Base-by-base conservation (phyloP, 2,797 vertebrate genomes). In the Apodemus agrarius region DNA sequence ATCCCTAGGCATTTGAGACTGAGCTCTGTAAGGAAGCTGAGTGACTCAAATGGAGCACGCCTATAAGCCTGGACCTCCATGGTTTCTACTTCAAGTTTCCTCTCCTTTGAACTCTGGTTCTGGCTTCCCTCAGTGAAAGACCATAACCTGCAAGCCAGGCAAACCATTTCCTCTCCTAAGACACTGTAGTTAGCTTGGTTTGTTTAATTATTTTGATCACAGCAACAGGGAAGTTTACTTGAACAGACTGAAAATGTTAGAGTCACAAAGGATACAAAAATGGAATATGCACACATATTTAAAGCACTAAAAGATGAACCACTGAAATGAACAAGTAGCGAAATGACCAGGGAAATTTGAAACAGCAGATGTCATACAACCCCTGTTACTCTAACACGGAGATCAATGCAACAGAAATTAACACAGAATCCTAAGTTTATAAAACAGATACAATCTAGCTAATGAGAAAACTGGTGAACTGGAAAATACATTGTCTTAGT, bases 391-490 rank as follows among this genome's bases (percentile, higher is more conserved):
- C 63, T 63, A 37, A 76, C 95, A 72, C 69, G 16, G 49, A 61
- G 78, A 76, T n/a, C 7, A 13, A 13, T 46, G 1, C 82, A 19
- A 37, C 9, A 14, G 52, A 94, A 86, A 46, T 37, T 21, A 85
- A 72, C 22, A 37, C 2, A 22, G 49, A 54, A 72, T 37, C 4
- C 21, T 52, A 37, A 87, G 46, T 54, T 79, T 93, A 83, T 86
- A 61, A 76, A 79, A 37, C 22, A 92, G 34, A 49, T 74, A 72
- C 4, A 40, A 72, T 54, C 5, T 26, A 86, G 75, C 40, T 81
- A 69, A 92, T 79, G 75, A 93, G 76, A 79, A 43, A 93, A 81
- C 54, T 93, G 29, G 24, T 75, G 26, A 89, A 74, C 21, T 90
- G 59, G 88, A 96, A 82, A 79, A 82, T 78, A 16, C 43, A 86